phyloP scores from a whole-genome alignment of 2,113 vertebrate species.

The Cyprinodon variegatus region DNA sequence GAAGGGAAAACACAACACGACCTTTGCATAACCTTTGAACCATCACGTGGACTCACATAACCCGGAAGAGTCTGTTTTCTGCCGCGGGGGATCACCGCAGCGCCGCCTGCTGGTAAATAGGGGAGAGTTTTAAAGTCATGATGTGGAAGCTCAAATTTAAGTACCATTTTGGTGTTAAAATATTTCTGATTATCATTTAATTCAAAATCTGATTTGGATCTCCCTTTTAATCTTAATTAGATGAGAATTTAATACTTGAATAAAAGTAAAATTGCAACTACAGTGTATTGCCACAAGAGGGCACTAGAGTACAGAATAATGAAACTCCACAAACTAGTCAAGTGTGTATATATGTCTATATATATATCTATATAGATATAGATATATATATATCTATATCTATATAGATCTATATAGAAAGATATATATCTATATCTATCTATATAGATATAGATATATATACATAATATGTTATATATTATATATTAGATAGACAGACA shows the following conservation, averaged over 20 bases:
- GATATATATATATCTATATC: no score
- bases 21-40: conserved; percentile 60
- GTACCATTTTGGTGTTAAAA: background rate
- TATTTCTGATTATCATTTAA: background rate
- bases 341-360: no score
- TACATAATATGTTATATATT: no score
- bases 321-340: background rate
- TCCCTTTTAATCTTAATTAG: background rate
- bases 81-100: conserved; percentile 1
- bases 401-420: no score
- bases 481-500: no score
- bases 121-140: background rate
- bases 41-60: conserved; percentile 45
- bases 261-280: background rate
- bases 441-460: no score
- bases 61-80: conserved; percentile 22
- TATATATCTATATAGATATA: no score
- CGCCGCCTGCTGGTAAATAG: conserved; percentile 27
- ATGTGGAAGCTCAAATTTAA: rapidly evolving
- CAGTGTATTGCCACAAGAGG: background rate
- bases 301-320: conserved; percentile 7
- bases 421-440: no score
- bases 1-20: conserved; percentile 67
- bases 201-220: background rate
- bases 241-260: no score